A percentile compares a stretch with the other conserved stretches of the same genome.
Evolutionary conservation across 2,888 invertebrate genomes (phyloP).

Genomic region (Dolomedes plantarius): DNA sequence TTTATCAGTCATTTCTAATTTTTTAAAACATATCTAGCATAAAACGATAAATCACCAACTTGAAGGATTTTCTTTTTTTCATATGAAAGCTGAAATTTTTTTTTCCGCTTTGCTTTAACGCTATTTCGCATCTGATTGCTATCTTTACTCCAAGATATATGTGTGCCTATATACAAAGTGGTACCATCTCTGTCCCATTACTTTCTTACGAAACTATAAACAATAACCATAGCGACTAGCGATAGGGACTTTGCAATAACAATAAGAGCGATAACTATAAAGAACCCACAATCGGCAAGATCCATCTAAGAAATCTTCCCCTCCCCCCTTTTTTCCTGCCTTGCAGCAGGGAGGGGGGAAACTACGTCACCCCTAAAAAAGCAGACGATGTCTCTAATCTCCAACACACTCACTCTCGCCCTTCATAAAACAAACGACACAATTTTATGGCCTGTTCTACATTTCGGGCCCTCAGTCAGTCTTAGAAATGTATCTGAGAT

Average conservation of each 20-base stretch:
- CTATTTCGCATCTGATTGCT: background rate
- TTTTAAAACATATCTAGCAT: no score
- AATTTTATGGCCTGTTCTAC: slow-evolving; percentile 59
- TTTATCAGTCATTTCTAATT: no score
- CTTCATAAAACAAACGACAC: slow-evolving; percentile 60
- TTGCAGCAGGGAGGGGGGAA: background rate
- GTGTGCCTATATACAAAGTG: background rate
- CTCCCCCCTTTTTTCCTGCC: background rate
- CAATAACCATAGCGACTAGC: slow-evolving; percentile 3
- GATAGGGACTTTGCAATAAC: slow-evolving; percentile 38
- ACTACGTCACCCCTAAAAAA: slow-evolving; percentile 34
- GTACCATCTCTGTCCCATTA: background rate
- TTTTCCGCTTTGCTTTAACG: background rate
- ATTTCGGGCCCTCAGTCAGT: slow-evolving; percentile 33
- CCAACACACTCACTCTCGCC: slow-evolving; percentile 1
- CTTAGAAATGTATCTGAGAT: slow-evolving; percentile 50
- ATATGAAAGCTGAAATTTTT: no score
- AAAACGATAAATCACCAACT: no score
- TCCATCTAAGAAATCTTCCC: slow-evolving; percentile 46
- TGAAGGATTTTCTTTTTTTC: no score
- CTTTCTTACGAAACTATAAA: slow-evolving; percentile 1
- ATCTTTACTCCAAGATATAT: background rate
- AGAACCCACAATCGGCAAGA: slow-evolving; percentile 51
- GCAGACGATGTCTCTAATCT: slow-evolving; percentile 53
- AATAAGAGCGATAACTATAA: slow-evolving; percentile 60